Conservation (phyloP, 2,797 vertebrate genomes). For the Etheostoma perlongum region DNA sequence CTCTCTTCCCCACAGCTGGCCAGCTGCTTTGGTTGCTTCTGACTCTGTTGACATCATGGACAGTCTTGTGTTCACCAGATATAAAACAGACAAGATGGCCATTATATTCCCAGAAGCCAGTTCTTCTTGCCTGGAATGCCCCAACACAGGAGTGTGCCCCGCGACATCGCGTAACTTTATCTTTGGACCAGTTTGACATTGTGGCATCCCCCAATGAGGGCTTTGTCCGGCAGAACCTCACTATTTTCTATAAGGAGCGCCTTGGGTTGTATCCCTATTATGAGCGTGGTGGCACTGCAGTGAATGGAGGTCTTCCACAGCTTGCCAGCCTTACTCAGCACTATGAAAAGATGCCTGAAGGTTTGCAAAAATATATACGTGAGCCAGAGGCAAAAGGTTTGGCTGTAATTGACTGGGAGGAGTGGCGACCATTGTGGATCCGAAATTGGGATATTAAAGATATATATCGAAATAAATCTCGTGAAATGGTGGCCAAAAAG, state of each 20-base stretch:
- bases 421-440: conserved; percentile 97
- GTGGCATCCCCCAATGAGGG: conserved; percentile 93
- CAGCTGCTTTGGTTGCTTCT: conserved; percentile 74
- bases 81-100: conserved; percentile 89
- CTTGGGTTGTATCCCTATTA: conserved; percentile 94
- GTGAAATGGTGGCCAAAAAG: conserved; percentile 80
- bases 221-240: conserved; percentile 94
- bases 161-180: conserved; percentile 87
- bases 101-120: conserved; percentile 90
- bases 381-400: conserved; percentile 87
- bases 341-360: conserved; percentile 79
- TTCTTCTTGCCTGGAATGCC: conserved; percentile 94
- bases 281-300: conserved; percentile 53
- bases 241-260: conserved; percentile 96
- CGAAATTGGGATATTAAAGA: conserved; percentile 96
- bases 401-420: conserved; percentile 98
- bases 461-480: conserved; percentile 90
- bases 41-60: conserved; percentile 74
- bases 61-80: conserved; percentile 79
- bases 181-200: conserved; percentile 90
- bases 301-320: conserved; percentile 94
- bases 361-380: conserved; percentile 90
- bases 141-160: conserved; percentile 94
- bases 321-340: conserved; percentile 89
- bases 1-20: conserved; percentile 49